Conservation (phyloP, 2,113 vertebrate genomes). For the Tychaedon coryphoeus region DNA sequence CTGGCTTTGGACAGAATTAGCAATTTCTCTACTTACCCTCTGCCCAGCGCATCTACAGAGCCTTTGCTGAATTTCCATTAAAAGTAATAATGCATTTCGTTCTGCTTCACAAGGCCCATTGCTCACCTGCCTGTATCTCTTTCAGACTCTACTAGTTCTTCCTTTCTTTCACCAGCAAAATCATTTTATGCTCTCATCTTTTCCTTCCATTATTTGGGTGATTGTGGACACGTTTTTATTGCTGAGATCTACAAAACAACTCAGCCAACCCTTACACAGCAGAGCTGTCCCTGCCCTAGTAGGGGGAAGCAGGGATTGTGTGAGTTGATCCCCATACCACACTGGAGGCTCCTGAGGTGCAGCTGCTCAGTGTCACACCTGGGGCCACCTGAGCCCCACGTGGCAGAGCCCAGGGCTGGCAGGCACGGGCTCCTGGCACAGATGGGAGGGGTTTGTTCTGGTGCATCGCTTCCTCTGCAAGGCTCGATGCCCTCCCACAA, state of each 20-base stretch:
- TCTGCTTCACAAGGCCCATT: conserved; percentile 52
- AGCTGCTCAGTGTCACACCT: not conserved
- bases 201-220: conserved; percentile 23
- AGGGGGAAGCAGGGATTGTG: not conserved
- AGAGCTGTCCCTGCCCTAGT: not conserved
- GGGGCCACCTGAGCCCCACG: not conserved
- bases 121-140: conserved; percentile 47
- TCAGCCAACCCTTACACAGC: not conserved
- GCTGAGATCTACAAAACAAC: conserved; percentile 43
- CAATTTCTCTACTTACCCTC: not conserved
- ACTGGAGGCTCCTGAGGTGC: not conserved
- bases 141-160: conserved; percentile 29
- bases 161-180: conserved; percentile 27
- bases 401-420: not conserved
- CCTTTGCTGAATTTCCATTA: conserved; percentile 59
- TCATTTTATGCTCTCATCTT: conserved; percentile 26
- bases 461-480: not conserved
- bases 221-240: conserved; percentile 17
- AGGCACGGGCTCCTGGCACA: not conserved
- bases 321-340: not conserved
- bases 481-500: not conserved
- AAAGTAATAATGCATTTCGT: conserved; percentile 63
- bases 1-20: conserved; percentile 6
- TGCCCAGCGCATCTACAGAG: not conserved
- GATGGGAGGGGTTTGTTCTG: not conserved